Evolutionary conservation across 2,797 vertebrate genomes (phyloP).

Genomic region (Lacerta agilis): DNA sequence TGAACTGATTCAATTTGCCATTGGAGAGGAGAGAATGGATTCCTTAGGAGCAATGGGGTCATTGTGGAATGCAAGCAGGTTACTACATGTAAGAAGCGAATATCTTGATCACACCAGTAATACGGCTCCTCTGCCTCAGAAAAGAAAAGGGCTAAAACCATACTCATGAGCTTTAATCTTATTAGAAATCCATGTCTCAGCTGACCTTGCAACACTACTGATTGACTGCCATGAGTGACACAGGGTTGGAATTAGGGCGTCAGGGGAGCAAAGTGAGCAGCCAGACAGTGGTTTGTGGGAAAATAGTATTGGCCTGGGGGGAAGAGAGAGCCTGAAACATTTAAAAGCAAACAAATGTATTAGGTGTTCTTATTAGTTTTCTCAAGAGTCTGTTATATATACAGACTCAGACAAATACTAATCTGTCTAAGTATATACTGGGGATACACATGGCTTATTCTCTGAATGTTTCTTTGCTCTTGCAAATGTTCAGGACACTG

Average conservation of each 20-base stretch:
- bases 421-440: slow-evolving; percentile 16
- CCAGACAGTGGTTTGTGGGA: not conserved
- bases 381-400: not conserved
- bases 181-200: slow-evolving; percentile 82
- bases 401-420: slow-evolving; percentile 26
- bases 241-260: slow-evolving; percentile 31
- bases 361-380: slow-evolving; percentile 35
- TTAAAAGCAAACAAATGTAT: slow-evolving; percentile 30
- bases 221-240: slow-evolving; percentile 75
- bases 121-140: slow-evolving; percentile 74
- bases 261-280: slow-evolving; percentile 33
- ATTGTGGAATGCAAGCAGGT: slow-evolving; percentile 26
- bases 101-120: slow-evolving; percentile 67
- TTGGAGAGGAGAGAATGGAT: not conserved
- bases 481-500: not conserved
- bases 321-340: slow-evolving; percentile 8
- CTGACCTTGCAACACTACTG: slow-evolving; percentile 78
- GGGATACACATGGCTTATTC: not conserved
- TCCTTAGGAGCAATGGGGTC: not conserved
- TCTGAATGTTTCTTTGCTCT: not conserved
- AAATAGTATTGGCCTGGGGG: slow-evolving; percentile 22
- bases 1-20: not conserved
- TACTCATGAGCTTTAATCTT: slow-evolving; percentile 83
- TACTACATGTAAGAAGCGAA: slow-evolving; percentile 22
- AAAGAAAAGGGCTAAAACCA: slow-evolving; percentile 81